phyloP scores from a whole-genome alignment of 2,888 invertebrate species.

The Metacarcinus magister region DNA sequence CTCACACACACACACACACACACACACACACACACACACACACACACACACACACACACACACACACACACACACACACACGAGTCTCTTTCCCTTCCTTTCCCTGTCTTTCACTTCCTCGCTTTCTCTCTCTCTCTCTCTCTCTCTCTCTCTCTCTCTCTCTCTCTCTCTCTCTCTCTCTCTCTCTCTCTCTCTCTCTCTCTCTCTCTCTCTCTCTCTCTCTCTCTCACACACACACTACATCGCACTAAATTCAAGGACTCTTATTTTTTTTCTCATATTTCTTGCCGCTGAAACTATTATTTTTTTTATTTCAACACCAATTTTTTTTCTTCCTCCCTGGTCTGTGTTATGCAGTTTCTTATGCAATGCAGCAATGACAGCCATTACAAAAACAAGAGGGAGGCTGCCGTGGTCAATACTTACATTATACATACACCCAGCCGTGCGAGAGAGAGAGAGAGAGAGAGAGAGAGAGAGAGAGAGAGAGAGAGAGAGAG shows the following conservation, averaged over 20 bases:
- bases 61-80: too few relatives aligned
- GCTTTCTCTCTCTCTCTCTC: background rate
- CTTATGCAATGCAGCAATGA: background rate
- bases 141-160: constrained; percentile 47
- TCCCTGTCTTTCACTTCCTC: too few relatives aligned
- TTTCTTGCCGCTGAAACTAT: background rate
- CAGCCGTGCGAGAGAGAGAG: background rate
- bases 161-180: constrained; percentile 45
- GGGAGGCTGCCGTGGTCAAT: too few relatives aligned
- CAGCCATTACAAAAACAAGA: background rate
- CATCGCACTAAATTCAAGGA: background rate
- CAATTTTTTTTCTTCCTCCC: background rate
- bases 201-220: constrained; percentile 32
- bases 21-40: too few relatives aligned
- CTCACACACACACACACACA: background rate
- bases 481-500: constrained; percentile 15
- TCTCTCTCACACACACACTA: background rate
- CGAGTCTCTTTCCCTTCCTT: constrained; percentile 18
- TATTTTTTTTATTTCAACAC: background rate
- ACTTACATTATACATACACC: too few relatives aligned
- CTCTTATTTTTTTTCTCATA: background rate
- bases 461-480: constrained; percentile 1
- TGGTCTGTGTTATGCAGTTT: too few relatives aligned
- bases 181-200: constrained; percentile 40
- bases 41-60: too few relatives aligned